phyloP scores from a whole-genome alignment of 30 jellyfish, hydroid and myxozoan species.

The Aurelia aurita complex sp. Pacific region DNA sequence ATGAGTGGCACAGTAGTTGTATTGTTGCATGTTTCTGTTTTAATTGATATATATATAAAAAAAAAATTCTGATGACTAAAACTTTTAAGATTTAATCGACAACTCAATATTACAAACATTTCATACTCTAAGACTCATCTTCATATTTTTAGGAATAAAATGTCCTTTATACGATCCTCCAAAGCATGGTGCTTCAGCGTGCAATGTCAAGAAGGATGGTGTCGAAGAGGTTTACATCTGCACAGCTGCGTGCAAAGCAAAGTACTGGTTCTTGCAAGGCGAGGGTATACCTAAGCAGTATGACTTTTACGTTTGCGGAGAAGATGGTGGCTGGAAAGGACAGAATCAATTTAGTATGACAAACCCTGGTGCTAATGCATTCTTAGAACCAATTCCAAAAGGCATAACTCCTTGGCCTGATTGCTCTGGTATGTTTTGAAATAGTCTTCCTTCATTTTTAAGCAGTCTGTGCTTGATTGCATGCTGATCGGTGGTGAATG shows the following conservation, averaged over 20 bases:
- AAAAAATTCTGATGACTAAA: no score
- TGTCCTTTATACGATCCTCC: constrained; percentile 90
- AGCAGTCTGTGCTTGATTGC: not conserved
- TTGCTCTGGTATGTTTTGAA: constrained; percentile 73
- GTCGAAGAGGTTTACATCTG: constrained; percentile 78
- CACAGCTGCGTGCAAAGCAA: constrained; percentile 76
- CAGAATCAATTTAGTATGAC: constrained; percentile 56
- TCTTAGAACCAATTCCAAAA: constrained; percentile 61
- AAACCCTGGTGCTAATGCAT: constrained; percentile 20
- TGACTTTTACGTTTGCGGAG: constrained; percentile 86
- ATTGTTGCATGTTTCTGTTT: no score
- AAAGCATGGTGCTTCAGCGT: constrained; percentile 83
- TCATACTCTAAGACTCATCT: no score
- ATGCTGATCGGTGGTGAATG: no score
- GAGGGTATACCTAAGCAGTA: constrained; percentile 46
- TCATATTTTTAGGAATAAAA: constrained; percentile 44
- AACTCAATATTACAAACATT: not conserved
- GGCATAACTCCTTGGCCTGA: constrained; percentile 92
- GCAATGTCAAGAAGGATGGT: constrained; percentile 76
- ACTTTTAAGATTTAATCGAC: not conserved
- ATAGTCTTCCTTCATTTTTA: no score
- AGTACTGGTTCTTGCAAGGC: constrained; percentile 78
- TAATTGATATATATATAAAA: no score
- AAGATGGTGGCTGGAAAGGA: constrained; percentile 94
- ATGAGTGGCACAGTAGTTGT: no score